A percentile compares a stretch with the other conserved stretches of the same genome.
Conservation (phyloP, 2,113 vertebrate genomes). For the Spea multiplicata region DNA sequence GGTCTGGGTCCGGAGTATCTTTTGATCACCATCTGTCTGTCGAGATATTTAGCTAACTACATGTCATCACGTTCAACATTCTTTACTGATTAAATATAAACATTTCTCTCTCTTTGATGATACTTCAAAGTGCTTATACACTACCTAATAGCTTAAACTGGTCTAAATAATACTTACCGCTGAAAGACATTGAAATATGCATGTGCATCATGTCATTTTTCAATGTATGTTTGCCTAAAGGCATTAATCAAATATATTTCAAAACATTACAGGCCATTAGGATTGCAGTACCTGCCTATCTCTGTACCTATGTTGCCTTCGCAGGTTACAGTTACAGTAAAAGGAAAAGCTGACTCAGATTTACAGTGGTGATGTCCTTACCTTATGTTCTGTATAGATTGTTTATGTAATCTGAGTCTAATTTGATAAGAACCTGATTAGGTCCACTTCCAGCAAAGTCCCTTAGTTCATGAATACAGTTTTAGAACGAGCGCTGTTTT, state of each 20-base stretch:
- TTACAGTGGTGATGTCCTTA: neutral
- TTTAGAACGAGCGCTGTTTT: too few species aligned
- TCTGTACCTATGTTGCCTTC: neutral
- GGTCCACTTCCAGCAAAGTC: too few species aligned
- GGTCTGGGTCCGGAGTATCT: too few species aligned
- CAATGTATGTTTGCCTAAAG: conserved; percentile 33
- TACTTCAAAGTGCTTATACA: conserved; percentile 30
- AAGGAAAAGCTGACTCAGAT: neutral
- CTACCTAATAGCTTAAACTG: conserved; percentile 30
- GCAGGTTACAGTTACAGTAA: neutral
- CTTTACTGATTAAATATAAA: conserved; percentile 34
- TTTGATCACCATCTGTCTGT: neutral
- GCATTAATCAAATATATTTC: conserved; percentile 6
- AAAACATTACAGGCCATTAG: neutral
- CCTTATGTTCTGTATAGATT: neutral
- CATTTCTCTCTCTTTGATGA: conserved; percentile 36
- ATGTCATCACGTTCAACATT: conserved; percentile 24
- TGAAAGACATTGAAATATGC: conserved; percentile 33
- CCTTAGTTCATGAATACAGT: too few species aligned
- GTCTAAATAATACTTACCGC: conserved; percentile 29
- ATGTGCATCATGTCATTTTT: conserved; percentile 29
- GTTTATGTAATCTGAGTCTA: neutral
- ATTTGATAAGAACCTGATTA: too few species aligned
- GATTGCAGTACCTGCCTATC: neutral
- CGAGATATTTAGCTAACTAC: neutral